Base-by-base conservation (phyloP, 2,797 vertebrate species). In the Adelosebastes latens region DNA sequence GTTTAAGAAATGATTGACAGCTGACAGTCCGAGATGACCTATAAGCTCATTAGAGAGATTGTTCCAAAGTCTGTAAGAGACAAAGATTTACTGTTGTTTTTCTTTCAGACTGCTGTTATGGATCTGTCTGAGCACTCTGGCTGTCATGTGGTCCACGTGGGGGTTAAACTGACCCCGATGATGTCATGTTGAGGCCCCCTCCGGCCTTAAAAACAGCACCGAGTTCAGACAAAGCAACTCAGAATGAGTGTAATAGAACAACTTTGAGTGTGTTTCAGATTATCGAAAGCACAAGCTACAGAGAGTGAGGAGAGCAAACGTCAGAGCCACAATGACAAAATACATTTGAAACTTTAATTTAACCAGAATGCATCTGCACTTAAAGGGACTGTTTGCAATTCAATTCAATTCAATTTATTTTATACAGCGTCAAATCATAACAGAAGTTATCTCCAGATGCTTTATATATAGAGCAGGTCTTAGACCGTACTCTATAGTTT, bases 1-100 rank as follows among this genome's bases (percentile, higher is more conserved):
- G 20, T 10, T 22, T 18, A 53, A 56, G 39, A 58, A 69, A 69
- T 73, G 27, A 80, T 34, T 74, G 68, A 72, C 72, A 72, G 55
- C 53, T 53, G 62, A 77, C 49, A 67, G n/a, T 60, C 4, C 3
- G 0, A 53, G 18, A 46, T 49, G 2, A 56, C 8, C 4, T 2
- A 39, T 39, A 16, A 63, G 1, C 14, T 27, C 2, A 16, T 70
- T 8, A 42, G 9, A 34, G 65, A 25, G 32, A 60, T 24, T 31
- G 68, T 25, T 60, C 22, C 59, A 73, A 73, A 76, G 82, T 76
- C 58, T 62, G 11, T 11, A 16, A 22, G 18, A 52, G 59, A 42
- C 36, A 34, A 27, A 34, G 42, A 81, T 27, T 5, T 6, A 18
- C 11, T 73, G 36, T 4, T 77, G 60, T 74, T 78, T 61, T 55